Evolutionary conservation across 1,140 invertebrate species (phyloP), one percentile per base, ranked within the genome.

Genomic region (Drosophila rufa): DNA sequence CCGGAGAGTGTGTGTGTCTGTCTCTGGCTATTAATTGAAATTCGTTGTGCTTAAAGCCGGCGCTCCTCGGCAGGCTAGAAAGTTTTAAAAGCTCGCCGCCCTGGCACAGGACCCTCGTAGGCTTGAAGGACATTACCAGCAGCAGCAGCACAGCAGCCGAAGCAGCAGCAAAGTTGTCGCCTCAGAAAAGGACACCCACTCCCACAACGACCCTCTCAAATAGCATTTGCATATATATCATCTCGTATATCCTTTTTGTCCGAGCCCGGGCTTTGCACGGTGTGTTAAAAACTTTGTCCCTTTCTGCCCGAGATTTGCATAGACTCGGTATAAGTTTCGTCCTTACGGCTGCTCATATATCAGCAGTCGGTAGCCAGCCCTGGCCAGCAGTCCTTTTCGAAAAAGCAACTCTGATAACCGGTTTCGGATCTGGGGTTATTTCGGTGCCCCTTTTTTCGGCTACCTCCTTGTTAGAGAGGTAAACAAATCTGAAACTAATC

Each of bases 11-110:
- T 78, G 69, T 75, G 58, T 66, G 59, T 68, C 46, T 70, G 77
- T 59, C 80, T 61, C 46, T 90, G 75, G 79, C 82, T 85, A 90
- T 90, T 91, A 90, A 90, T 90, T 90, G 86, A 91, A 90, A 90
- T 86, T 86, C 82, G 86, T 86, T 80, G 79, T 83, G 82, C 82
- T 90, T 80, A 79, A 83, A 83, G 80, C 66, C 59, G 25, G 58
- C 33, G 36, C 67, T 56, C 4, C 75, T 56, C 59, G 19, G 36
- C 43, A 27, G 30, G 56, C 30, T 60, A 56, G 71, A 86, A 89
- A 77, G 62, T 89, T 89, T 90, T 79, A 81, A 90, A 89, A 87
- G 69, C 84, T 71, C 66, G 53, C 15, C 61, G 50, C 11, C 50
- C 17, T 11, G 50, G 51, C 51, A 36, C 33, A 47, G 82, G 43